Evolutionary conservation across 2,888 invertebrate genomes (phyloP), one percentile per base, ranked within the genome.

Genomic region (Rhamphomyia laevipes): DNA sequence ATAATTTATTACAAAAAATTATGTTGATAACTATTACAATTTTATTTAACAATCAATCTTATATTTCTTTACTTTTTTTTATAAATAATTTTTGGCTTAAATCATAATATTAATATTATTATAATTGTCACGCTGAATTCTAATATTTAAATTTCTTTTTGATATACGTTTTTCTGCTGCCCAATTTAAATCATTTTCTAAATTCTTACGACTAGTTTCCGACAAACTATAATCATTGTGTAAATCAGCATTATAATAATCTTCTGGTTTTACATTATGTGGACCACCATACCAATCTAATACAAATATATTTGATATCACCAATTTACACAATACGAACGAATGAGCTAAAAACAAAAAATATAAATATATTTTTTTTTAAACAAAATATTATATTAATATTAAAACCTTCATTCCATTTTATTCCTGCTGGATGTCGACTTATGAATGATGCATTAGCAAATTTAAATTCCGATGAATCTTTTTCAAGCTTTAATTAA

Each of bases 281-380:
- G 86, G 83, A 3, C 91, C 87, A 3, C 91, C 90, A 64, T 87
- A 90, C 67, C 77, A 83, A 63, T 90, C 88, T 57, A 90, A 69
- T 57, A 90, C 80, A 12, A 77, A 80, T 48, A 91, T 83, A 58
- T 84, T 77, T 31, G 74, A 71, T 44, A 90, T 84, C 55, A 82
- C 75, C 61, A 91, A 58, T 69, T 86, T 86, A 1, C 84, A 85
- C 33, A 90, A 78, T 61, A 82, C 87, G 74, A 87, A 91, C 17
- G 76, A 64, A 66, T 90, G 88, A 61, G 78, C 87, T 86, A 68
- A n/a, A 75, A 74, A 46, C 11, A 48, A 18, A 56, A 50, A 53
- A 42, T 21, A 15, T 48, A 3, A 21, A 10, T 11, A 43, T 16
- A n/a, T n/a, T n/a, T n/a, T n/a, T n/a, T n/a, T n/a, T 21, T n/a